Percentiles rank a stretch among this genome's conserved stretches.
These are phyloP conservation scores for Melanerpes formicivorus DNA, from an alignment of 2,113 vertebrate species.

Conservation along the genomic window DNA sequence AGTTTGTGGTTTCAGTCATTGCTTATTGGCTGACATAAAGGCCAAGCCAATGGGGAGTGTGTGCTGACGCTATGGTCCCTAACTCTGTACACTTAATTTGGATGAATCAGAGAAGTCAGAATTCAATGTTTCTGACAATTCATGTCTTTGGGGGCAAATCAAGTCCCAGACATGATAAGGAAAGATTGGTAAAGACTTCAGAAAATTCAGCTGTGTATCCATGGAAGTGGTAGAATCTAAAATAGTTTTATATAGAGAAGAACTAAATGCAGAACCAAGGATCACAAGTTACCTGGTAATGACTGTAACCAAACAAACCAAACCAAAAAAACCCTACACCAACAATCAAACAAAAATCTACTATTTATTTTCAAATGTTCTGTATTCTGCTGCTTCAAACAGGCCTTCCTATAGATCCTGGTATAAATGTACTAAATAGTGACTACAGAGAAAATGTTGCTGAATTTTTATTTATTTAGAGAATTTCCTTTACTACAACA, in stretches of 20 bases:
- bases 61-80: neutral
- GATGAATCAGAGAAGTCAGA: neutral
- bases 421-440: neutral
- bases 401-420: neutral
- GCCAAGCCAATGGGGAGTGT: neutral
- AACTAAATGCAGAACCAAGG: neutral
- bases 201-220: neutral
- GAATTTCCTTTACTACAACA: neutral
- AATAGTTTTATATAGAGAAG: neutral
- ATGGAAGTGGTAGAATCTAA: neutral
- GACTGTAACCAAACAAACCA: neutral
- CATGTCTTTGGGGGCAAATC: neutral
- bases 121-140: neutral
- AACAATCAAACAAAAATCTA: neutral
- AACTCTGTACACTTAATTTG: neutral
- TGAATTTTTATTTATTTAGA: neutral
- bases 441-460: neutral
- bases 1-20: neutral
- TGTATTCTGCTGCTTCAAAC: neutral
- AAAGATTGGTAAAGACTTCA: neutral
- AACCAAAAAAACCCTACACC: neutral
- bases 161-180: neutral
- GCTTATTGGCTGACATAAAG: neutral
- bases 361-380: neutral
- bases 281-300: neutral